Base-by-base conservation (phyloP, 1,140 invertebrate species). In the Drosophila pseudoobscura region DNA sequence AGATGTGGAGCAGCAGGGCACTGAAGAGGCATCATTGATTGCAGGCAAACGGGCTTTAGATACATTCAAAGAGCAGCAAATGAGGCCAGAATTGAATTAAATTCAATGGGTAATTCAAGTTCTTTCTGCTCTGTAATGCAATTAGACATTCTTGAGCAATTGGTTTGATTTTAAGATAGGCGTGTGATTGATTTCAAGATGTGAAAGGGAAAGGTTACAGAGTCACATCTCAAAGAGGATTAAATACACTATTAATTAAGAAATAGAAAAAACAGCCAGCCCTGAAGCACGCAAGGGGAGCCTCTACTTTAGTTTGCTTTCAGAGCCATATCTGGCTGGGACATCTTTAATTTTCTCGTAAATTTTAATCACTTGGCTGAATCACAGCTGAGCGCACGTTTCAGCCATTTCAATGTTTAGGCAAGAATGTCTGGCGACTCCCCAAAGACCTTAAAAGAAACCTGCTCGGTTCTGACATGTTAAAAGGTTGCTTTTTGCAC, bases 31-130 rank as follows among this genome's bases (percentile, higher is more conserved):
- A 46, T 3, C 51, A 44, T 50, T 70, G 66, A 70, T 70, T 70
- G 51, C 50, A 68, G 44, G 15, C 31, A 31, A 57, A 43, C 43
- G 51, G 44, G 9, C 31, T 45, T 44, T 43, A 11, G 35, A 68
- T 68, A 68, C 52, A 68, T 56, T 56, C 50, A 68, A 68, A 56
- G 71, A 64, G 47, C 53, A 57, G 11, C 49, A 52, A 74, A 75
- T 58, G 60, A 54, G 71, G 60, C 65, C 71, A 65, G 39, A 58
- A 75, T 75, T 54, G 49, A 60, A 71, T 71, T 71, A 60, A 22
- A 71, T 29, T 50, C 47, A 52, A 71, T 41, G 64, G 47, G 49
- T 43, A 41, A 53, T 58, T 44, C 51, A 57, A 75, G 71, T 50
- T 41, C 29, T 15, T 29, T 3, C 31, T 31, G 53, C 47, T 9